Evolutionary conservation across 64 coral and sea anemone species (phyloP), one percentile per base, ranked within the genome.

Genomic region (Catalaphyllia jardinei): DNA sequence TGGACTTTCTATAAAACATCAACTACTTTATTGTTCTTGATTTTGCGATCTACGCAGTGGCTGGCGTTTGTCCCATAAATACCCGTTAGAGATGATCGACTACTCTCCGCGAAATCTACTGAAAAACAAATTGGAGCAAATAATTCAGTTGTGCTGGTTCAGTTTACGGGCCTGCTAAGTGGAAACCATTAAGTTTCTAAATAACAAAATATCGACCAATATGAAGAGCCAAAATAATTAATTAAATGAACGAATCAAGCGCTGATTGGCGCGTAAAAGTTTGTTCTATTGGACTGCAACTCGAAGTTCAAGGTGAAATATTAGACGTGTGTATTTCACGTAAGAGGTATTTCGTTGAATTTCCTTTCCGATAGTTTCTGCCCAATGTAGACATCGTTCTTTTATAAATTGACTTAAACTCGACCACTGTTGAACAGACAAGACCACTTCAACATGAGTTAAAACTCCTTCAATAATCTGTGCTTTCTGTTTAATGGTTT

Each of bases 261-360:
- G 65, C 25, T n/a, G n/a, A 69, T 27, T 69, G 25, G n/a, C 29
- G 4, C 22, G 8, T 0, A 27, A 28, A 20, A 22, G 62, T 1
- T 69, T 69, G 10, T 24, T 67, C 10, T 67, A 27, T 27, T 27
- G 25, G 65, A 69, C 65, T 69, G 24, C 29, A 8, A 24, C 65
- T 27, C 65, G 10, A 80, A 31, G 78, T 61, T 61, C 78, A 61
- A 80, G 78, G 78, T 61, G 28, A 61, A 80, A 80, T 80, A 80
- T 80, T 80, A 31, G 15, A 20, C 18, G 22, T 42, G 39, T 52
- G 39, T 77, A 77, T 52, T 46, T 9, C 39, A 10, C 74, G 20
- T 19, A 50, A n/a, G 74, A 22, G 38, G 74, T 3, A 77, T 77
- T 77, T 50, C 22, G 49, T 77, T 77, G 49, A 77, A 42, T 52